Evolutionary conservation across 2,113 vertebrate species (phyloP), one percentile per base, ranked within the genome.

Genomic region (Hippocampus comes): DNA sequence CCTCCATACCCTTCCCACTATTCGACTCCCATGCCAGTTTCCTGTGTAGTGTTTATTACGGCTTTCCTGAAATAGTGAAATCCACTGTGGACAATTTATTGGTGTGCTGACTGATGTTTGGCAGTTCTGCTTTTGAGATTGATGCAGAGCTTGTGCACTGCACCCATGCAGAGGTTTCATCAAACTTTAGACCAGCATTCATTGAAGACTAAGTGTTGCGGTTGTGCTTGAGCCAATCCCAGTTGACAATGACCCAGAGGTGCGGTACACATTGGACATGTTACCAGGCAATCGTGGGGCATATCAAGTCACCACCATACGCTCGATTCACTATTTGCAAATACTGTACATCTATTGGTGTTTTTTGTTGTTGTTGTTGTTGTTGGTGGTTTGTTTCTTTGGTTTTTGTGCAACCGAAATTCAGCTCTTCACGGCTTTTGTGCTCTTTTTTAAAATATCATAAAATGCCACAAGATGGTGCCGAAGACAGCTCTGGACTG

Each of bases 31-130:
- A 81, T 74, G 76, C 63, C 49, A 72, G 57, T 74, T 66, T 74
- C 64, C 64, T 48, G 42, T 80, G 77, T 63, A 61, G 23, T 68
- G 76, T 79, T 84, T 85, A 86, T 87, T 63, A 63, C 67, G 69
- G 68, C 67, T 72, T 87, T 85, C 75, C 76, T 68, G 74, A 75
- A 84, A 84, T 67, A 78, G n/a, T 18, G 46, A 7, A 43, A 69
- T 18, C 21, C 43, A 66, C 38, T 46, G 63, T 25, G 48, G 75
- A 72, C 82, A 91, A 88, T 68, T 78, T 71, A 46, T 73, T 76
- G 70, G 73, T 43, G 70, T 72, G 86, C 78, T 89, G 88, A 85
- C 69, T 68, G 88, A 84, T 87, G 82, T 86, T 88, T 90, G 86
- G 82, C 88, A 75, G 67, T 82, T 76, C 77, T 82, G 73, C 78